Conservation (phyloP, 2,888 invertebrate genomes). For the Lasioglossum villosulum region DNA sequence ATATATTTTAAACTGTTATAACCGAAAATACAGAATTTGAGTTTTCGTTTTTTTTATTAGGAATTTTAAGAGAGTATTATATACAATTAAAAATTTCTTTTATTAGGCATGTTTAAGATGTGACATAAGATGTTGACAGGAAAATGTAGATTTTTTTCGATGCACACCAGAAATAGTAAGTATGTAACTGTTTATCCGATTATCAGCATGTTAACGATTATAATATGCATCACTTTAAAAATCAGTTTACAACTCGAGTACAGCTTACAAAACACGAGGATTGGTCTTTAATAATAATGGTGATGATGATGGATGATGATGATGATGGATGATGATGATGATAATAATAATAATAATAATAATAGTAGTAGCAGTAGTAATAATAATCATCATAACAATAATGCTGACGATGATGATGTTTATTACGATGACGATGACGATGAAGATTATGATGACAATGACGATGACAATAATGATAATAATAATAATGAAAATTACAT, state of each 20-base stretch:
- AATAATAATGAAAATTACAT: constrained; percentile 39
- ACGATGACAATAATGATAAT: not conserved
- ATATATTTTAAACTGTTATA: not conserved
- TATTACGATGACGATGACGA: not conserved
- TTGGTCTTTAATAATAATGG: constrained; percentile 41
- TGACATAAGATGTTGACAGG: constrained; percentile 81
- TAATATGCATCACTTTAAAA: constrained; percentile 75
- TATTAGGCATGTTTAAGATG: constrained; percentile 83
- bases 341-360: not conserved
- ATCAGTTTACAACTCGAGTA: constrained; percentile 74
- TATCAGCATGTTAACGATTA: constrained; percentile 72
- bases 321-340: too few relatives aligned
- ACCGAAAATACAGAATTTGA: not conserved
- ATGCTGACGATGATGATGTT: not conserved
- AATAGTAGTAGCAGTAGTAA: not conserved
- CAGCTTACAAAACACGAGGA: constrained; percentile 67
- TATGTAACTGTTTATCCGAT: constrained; percentile 61
- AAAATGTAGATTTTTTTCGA: constrained; percentile 74
- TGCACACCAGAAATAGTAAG: constrained; percentile 69
- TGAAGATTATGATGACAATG: not conserved
- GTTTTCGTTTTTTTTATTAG: constrained; percentile 34
- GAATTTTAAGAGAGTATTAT: constrained; percentile 62
- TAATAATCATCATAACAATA: not conserved
- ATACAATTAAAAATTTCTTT: constrained; percentile 80
- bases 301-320: too few relatives aligned